phyloP scores from a whole-genome alignment of 2,888 invertebrate species.

The Mythimna impura region DNA sequence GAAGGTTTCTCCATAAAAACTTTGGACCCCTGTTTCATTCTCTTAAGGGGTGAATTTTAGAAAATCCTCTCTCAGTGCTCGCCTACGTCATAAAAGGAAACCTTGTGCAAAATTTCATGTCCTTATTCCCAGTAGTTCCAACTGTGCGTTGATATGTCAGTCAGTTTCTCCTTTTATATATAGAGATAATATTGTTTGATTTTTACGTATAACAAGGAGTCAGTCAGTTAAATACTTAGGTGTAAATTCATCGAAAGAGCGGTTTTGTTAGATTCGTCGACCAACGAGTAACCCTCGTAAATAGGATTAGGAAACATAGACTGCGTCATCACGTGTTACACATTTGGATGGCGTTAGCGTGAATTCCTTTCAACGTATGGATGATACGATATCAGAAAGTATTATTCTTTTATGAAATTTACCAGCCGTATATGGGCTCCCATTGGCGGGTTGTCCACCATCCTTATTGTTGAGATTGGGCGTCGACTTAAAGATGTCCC shows the following conservation, averaged over 20 bases:
- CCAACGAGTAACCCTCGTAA: not conserved
- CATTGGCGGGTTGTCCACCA: slow-evolving; percentile 82
- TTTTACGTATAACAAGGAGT: not conserved
- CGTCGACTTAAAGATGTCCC: slow-evolving; percentile 98
- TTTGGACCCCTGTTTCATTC: too few relatives aligned
- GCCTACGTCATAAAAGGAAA: too few relatives aligned
- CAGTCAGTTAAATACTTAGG: not conserved
- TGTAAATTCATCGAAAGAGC: not conserved
- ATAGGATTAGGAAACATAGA: not conserved
- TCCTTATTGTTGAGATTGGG: slow-evolving; percentile 98
- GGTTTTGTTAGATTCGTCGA: too few relatives aligned
- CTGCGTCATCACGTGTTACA: not conserved
- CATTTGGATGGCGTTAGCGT: slow-evolving; percentile 12
- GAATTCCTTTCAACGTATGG: not conserved
- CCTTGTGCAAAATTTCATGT: too few relatives aligned
- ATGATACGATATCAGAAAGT: not conserved
- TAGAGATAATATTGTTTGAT: not conserved
- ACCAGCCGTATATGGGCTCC: slow-evolving; percentile 80
- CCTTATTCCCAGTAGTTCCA: too few relatives aligned
- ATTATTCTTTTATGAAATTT: slow-evolving; percentile 22
- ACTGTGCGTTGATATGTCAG: too few relatives aligned
- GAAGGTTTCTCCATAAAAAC: too few relatives aligned
- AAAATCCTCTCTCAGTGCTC: too few relatives aligned
- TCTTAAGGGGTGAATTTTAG: too few relatives aligned
- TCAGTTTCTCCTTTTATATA: not conserved